phyloP scores from a whole-genome alignment of 2,797 vertebrate species.

The Buphagus erythrorhynchus region DNA sequence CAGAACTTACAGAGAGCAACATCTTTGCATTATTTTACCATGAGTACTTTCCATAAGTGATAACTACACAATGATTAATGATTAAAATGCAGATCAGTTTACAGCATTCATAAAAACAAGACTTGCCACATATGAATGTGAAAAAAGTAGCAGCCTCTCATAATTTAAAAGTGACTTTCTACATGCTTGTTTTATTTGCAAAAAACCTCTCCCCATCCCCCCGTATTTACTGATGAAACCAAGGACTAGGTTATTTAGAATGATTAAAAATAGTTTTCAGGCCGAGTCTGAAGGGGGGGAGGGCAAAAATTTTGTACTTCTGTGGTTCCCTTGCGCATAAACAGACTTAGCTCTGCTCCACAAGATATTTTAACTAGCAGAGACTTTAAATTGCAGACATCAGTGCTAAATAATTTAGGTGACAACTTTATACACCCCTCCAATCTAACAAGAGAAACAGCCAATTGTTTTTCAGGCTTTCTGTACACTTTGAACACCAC shows the following conservation, averaged over 20 bases:
- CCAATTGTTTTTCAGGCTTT: background rate
- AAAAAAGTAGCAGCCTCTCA: background rate
- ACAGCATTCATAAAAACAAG: constrained; percentile 35
- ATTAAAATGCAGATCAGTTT: constrained; percentile 15
- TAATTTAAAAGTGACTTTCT: background rate
- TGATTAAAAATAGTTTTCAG: background rate
- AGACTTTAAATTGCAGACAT: background rate
- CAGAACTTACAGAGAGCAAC: background rate
- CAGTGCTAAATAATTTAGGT: background rate
- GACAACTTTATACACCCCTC: background rate
- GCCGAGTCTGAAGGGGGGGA: background rate
- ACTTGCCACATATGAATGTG: background rate
- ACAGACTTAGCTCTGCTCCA: constrained; percentile 1
- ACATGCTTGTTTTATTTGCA: background rate
- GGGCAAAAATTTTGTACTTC: background rate
- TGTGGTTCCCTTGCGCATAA: background rate
- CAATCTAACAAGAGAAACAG: background rate
- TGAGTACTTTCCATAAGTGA: background rate
- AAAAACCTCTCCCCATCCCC: background rate
- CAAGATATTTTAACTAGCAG: background rate
- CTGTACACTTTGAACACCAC: constrained; percentile 8
- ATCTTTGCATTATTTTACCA: background rate
- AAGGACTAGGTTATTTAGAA: background rate
- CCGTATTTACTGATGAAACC: background rate
- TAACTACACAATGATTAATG: constrained; percentile 8